These are phyloP conservation scores for Chymomyza fuscimana DNA, from an alignment of 2,888 invertebrate species.

Conservation along the genomic window DNA sequence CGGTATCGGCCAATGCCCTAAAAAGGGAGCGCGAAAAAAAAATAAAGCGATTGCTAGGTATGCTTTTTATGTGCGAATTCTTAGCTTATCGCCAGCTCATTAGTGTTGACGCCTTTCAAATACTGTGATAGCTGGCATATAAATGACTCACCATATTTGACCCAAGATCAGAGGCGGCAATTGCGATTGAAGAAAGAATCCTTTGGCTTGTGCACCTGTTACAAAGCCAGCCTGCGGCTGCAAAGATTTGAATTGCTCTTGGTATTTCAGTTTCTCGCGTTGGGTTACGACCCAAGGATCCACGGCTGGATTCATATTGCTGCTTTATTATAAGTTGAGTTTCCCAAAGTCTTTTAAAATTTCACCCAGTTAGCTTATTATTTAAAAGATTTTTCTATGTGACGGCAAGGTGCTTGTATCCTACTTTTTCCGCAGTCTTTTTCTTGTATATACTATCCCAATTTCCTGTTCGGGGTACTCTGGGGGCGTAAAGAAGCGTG, in stretches of 20 bases:
- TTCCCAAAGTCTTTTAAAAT: constrained; percentile 21
- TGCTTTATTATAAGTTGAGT: background rate
- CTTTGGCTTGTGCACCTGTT: constrained; percentile 95
- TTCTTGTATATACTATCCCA: constrained; percentile 24
- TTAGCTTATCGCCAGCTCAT: constrained; percentile 20
- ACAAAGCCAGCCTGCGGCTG: constrained; percentile 93
- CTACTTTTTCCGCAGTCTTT: constrained; percentile 29
- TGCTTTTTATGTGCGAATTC: background rate
- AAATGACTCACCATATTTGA: constrained; percentile 92
- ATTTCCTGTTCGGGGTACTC: constrained; percentile 10
- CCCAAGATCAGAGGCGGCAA: constrained; percentile 93
- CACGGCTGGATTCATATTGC: constrained; percentile 78
- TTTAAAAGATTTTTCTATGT: background rate
- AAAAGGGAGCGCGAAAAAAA: constrained; percentile 25
- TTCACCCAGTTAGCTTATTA: constrained; percentile 21
- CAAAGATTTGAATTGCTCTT: constrained; percentile 93
- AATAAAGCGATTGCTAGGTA: background rate
- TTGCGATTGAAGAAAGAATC: constrained; percentile 94
- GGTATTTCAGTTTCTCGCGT: constrained; percentile 92
- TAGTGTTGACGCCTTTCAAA: constrained; percentile 23
- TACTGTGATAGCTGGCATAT: background rate
- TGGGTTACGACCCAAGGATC: constrained; percentile 95
- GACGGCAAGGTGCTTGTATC: constrained; percentile 18
- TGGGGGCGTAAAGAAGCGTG: constrained; percentile 35
- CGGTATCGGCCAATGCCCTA: constrained; percentile 94